Evolutionary conservation across 2,888 invertebrate species (phyloP).

Genomic region (Diarsia brunnea): DNA sequence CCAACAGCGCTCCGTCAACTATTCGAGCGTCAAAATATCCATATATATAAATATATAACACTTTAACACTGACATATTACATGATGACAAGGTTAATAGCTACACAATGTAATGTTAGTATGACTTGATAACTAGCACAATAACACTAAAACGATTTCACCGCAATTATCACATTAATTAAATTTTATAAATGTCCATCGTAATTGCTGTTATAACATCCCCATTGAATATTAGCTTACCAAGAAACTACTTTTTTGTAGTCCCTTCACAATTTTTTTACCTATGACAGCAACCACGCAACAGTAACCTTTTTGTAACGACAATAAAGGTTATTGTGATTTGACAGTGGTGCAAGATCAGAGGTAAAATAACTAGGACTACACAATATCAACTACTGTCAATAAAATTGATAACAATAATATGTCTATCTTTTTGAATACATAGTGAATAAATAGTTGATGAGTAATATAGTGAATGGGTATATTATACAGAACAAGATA

Average conservation of each 20-base stretch:
- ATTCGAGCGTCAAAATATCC: neutral
- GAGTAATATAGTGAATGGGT: slow-evolving; percentile 57
- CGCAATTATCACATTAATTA: slow-evolving; percentile 16
- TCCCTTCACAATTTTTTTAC: neutral
- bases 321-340: neutral
- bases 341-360: neutral
- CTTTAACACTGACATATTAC: slow-evolving; percentile 18
- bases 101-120: slow-evolving; percentile 36
- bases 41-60: no score
- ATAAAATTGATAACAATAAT: no score
- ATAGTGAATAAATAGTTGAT: slow-evolving; percentile 43
- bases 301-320: neutral
- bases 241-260: neutral
- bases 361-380: slow-evolving; percentile 2
- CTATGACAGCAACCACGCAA: neutral
- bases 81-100: slow-evolving; percentile 60
- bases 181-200: slow-evolving; percentile 29
- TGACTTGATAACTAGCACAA: slow-evolving; percentile 36
- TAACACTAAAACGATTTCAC: slow-evolving; percentile 29
- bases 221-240: slow-evolving; percentile 40
- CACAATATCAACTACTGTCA: neutral
- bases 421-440: slow-evolving; percentile 28
- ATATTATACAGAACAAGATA: slow-evolving; percentile 49
- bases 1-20: neutral
- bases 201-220: slow-evolving; percentile 40